phyloP scores from a whole-genome alignment of 37 sponge, comb jelly and placozoan genomes.

The Ephydatia muelleri region DNA sequence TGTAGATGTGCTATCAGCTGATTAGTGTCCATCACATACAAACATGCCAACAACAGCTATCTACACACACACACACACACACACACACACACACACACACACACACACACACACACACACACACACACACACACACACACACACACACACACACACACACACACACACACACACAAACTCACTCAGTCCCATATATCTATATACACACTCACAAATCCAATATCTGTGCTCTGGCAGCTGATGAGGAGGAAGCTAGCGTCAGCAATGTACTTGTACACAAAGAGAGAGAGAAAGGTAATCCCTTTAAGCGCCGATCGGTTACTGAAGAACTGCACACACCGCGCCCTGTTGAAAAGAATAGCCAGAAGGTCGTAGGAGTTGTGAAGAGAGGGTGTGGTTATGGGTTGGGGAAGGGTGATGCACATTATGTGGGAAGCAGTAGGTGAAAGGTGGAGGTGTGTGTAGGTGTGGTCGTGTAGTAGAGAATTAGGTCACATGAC shows the following conservation, averaged over 20 bases:
- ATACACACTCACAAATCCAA: conserved; percentile 58
- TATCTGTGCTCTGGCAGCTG: conserved; percentile 47
- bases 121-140: conserved; percentile 48
- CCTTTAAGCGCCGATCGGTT: conserved; percentile 65
- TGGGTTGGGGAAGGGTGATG: background rate
- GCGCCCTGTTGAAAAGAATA: conserved; percentile 46
- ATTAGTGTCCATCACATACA: too few species aligned
- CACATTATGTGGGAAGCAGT: background rate
- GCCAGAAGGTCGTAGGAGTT: background rate
- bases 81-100: conserved; percentile 28
- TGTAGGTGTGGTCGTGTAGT: background rate
- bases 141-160: conserved; percentile 39
- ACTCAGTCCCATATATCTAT: too few species aligned
- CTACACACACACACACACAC: too few species aligned
- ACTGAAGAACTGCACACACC: conserved; percentile 29
- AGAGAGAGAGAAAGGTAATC: conserved; percentile 54
- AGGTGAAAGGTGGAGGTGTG: background rate
- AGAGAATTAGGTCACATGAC: background rate
- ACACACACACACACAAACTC: conserved; percentile 5
- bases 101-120: too few species aligned
- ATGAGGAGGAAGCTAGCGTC: conserved; percentile 75
- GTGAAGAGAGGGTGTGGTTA: background rate
- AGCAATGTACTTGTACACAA: conserved; percentile 79
- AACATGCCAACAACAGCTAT: too few species aligned
- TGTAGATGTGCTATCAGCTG: too few species aligned